These are phyloP conservation scores for Troides oblongomaculatus DNA, from an alignment of 2,888 invertebrate genomes.

Conservation along the genomic window DNA sequence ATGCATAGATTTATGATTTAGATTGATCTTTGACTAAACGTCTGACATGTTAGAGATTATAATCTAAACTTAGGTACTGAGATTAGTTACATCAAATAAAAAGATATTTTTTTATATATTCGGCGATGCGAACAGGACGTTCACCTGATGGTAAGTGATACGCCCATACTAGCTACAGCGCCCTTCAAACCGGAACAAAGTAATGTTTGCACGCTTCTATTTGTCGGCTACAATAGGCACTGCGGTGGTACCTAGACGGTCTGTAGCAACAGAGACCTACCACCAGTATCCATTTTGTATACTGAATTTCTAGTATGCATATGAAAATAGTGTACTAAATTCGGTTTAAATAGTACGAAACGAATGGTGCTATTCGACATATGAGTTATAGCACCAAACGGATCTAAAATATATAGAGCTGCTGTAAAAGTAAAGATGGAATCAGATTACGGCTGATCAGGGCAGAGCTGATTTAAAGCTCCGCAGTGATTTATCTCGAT, in stretches of 20 bases:
- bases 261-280: too few relatives aligned
- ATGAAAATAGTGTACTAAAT: background rate
- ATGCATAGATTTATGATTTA: background rate
- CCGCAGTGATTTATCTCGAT: slow-evolving; percentile 22
- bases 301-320: background rate
- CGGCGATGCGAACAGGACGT: background rate
- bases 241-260: too few relatives aligned
- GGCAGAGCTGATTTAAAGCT: slow-evolving; percentile 26
- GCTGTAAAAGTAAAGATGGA: slow-evolving; percentile 20
- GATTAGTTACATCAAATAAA: too few relatives aligned
- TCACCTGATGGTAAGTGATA: too few relatives aligned
- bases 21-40: background rate
- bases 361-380: background rate
- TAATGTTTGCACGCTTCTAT: too few relatives aligned
- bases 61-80: background rate
- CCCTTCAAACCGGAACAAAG: too few relatives aligned
- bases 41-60: background rate
- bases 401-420: slow-evolving; percentile 12
- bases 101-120: background rate
- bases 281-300: too few relatives aligned
- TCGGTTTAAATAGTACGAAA: background rate
- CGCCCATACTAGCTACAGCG: too few relatives aligned
- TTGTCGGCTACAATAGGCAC: too few relatives aligned
- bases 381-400: slow-evolving; percentile 11
- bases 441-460: slow-evolving; percentile 16